Evolutionary conservation across 2,113 vertebrate genomes (phyloP).

Genomic region (Tachysurus fulvidraco): DNA sequence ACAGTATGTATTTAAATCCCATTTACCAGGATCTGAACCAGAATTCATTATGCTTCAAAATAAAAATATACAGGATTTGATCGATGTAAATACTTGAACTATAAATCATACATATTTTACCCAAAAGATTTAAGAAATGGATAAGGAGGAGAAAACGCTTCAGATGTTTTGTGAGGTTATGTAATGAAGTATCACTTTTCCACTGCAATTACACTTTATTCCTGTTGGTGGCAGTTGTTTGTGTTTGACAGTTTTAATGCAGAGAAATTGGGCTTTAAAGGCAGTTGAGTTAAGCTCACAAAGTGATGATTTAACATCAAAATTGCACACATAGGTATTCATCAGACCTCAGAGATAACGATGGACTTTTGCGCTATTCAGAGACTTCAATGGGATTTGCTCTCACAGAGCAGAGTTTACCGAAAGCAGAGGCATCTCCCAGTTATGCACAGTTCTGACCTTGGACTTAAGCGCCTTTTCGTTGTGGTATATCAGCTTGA

Average conservation of each 20-base stretch:
- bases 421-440: background rate
- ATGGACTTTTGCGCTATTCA: background rate
- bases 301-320: background rate
- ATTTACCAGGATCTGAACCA: background rate
- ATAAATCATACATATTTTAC: background rate
- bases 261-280: background rate
- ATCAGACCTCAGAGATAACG: background rate
- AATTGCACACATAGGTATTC: background rate
- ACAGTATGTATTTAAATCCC: background rate
- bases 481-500: background rate
- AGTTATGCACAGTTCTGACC: background rate
- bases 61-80: background rate
- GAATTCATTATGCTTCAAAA: background rate
- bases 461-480: background rate
- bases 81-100: background rate
- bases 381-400: background rate
- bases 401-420: background rate
- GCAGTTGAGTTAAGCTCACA: background rate
- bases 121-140: background rate
- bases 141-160: background rate
- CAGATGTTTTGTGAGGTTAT: background rate
- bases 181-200: background rate
- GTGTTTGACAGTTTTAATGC: background rate
- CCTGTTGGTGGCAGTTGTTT: background rate
- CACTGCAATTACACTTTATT: background rate